Evolutionary conservation across 2,113 vertebrate species (phyloP).

Genomic region (Albula goreensis): DNA sequence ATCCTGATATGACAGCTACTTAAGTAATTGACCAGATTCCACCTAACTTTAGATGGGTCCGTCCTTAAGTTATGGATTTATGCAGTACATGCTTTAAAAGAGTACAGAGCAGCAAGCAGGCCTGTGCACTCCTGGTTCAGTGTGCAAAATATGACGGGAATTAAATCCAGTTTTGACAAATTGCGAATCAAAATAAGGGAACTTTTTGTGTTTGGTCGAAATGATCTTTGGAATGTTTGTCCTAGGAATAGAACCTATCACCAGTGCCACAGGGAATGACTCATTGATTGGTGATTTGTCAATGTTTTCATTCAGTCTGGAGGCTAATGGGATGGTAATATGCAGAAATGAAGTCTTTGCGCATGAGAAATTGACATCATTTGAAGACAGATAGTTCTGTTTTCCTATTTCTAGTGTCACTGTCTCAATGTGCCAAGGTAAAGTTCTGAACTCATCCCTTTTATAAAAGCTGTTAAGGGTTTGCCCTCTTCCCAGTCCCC

Average conservation of each 20-base stretch:
- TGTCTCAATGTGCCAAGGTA: neutral
- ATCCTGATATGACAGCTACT: neutral
- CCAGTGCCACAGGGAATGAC: neutral
- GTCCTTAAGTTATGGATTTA: neutral
- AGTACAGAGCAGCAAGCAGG: neutral
- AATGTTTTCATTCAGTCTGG: neutral
- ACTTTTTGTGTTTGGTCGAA: neutral
- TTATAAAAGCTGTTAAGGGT: no score
- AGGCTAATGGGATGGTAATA: neutral
- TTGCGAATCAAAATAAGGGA: neutral
- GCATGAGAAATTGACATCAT: neutral
- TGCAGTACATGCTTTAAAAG: no score
- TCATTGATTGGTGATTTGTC: neutral
- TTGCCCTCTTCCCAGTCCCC: no score
- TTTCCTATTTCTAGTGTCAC: neutral
- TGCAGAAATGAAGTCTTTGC: neutral
- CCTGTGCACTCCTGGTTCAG: neutral
- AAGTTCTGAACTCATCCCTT: neutral
- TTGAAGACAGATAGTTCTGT: neutral
- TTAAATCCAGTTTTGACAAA: neutral
- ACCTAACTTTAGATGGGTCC: neutral
- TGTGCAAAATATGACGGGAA: neutral
- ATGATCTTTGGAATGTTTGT: neutral
- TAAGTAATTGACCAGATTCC: neutral
- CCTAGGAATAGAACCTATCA: neutral